Conservation (phyloP, 2,888 invertebrate species). For the Bellardia pandia region DNA sequence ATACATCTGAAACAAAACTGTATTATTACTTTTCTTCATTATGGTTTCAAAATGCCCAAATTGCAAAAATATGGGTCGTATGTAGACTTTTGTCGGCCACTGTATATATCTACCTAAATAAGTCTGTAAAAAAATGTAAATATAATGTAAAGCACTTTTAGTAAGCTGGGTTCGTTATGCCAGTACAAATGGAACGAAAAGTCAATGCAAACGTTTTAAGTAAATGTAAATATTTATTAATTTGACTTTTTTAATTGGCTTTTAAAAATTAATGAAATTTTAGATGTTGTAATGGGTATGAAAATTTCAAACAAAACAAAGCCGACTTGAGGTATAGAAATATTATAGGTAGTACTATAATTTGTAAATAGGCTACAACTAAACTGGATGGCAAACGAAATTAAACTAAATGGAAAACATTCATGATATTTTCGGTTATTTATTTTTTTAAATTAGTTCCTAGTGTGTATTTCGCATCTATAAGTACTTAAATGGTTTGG, state of each 20-base stretch:
- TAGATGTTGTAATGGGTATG: not conserved
- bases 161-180: not conserved
- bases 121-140: slow-evolving; percentile 12
- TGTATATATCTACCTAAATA: not conserved
- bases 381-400: not conserved
- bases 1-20: no score
- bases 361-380: not conserved
- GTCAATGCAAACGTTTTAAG: slow-evolving; percentile 17
- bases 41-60: no score
- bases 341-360: not conserved
- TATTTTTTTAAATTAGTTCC: not conserved
- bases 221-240: slow-evolving; percentile 22
- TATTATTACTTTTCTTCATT: no score
- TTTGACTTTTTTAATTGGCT: slow-evolving; percentile 1
- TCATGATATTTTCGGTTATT: not conserved
- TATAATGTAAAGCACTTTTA: slow-evolving; percentile 25
- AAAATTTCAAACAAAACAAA: not conserved
- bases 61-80: no score
- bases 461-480: not conserved
- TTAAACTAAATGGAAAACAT: not conserved
- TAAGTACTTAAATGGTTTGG: not conserved
- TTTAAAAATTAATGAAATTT: slow-evolving; percentile 21
- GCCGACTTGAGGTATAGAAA: not conserved
- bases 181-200: not conserved
- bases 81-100: no score